Evolutionary conservation across 2,113 vertebrate genomes (phyloP).

Genomic region (Candoia aspera): DNA sequence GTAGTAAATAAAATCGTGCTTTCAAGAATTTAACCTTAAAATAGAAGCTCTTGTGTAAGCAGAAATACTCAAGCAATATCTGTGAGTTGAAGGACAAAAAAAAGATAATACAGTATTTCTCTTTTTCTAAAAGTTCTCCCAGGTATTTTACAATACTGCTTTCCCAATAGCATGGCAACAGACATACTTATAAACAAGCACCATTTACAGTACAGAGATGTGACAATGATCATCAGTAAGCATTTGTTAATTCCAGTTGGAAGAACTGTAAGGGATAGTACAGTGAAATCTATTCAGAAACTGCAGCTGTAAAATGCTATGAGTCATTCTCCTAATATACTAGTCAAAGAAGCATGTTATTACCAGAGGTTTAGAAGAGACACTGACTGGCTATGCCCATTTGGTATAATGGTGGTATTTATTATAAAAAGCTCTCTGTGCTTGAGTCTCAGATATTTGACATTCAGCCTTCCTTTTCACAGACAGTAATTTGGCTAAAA

Average conservation of each 20-base stretch:
- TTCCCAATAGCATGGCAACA: neutral
- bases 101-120: neutral
- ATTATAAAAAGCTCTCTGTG: conserved; percentile 26
- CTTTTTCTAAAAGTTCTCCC: neutral
- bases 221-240: conserved; percentile 31
- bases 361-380: neutral
- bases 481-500: neutral
- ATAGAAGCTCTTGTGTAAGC: neutral
- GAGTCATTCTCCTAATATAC: neutral
- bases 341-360: conserved; percentile 13
- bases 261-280: neutral
- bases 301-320: neutral
- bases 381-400: neutral
- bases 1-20: neutral
- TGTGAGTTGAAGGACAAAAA: neutral
- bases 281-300: conserved; percentile 1
- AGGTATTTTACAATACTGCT: neutral
- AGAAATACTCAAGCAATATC: neutral
- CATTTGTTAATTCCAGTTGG: neutral
- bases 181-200: conserved; percentile 4
- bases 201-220: conserved; percentile 8
- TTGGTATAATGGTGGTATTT: neutral
- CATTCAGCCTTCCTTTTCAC: conserved; percentile 28
- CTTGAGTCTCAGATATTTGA: neutral
- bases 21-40: neutral